These are phyloP conservation scores for Sclerodermus sp. DNA, from an alignment of 2,888 invertebrate species.

Conservation along the genomic window DNA sequence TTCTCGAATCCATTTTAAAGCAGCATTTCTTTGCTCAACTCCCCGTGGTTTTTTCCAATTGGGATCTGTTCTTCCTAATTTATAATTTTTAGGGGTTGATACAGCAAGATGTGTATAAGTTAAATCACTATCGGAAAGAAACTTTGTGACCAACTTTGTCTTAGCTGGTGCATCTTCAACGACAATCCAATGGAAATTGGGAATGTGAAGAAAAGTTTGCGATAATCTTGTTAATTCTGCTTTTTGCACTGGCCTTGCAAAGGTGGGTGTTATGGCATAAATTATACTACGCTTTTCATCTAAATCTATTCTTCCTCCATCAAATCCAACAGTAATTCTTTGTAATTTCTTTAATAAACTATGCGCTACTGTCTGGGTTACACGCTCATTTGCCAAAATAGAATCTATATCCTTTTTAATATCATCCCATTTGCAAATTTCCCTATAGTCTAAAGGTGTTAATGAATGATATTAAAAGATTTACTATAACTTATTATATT, in stretches of 20 bases:
- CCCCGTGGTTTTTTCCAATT: constrained; percentile 83
- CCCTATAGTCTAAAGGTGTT: constrained; percentile 23
- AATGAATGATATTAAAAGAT: neutral
- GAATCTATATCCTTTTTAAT: constrained; percentile 12
- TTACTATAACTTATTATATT: neutral
- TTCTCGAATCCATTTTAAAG: constrained; percentile 77
- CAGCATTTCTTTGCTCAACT: constrained; percentile 87
- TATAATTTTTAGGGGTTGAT: constrained; percentile 71
- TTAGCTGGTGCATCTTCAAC: constrained; percentile 81
- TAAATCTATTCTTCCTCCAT: neutral
- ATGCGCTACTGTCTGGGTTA: constrained; percentile 9
- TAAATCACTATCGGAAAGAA: constrained; percentile 70
- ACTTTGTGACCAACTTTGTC: constrained; percentile 71
- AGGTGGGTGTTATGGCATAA: constrained; percentile 92
- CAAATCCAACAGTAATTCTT: neutral
- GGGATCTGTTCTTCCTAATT: constrained; percentile 69
- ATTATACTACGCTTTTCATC: constrained; percentile 66
- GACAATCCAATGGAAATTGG: constrained; percentile 90
- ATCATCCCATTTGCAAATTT: constrained; percentile 22
- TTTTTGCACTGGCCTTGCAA: constrained; percentile 84
- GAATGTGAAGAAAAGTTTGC: constrained; percentile 82
- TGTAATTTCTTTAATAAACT: constrained; percentile 22
- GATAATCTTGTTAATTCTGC: constrained; percentile 91
- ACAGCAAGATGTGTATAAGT: constrained; percentile 71
- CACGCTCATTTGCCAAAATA: constrained; percentile 15